Evolutionary conservation across 2,113 vertebrate genomes (phyloP).

Genomic region (Oxyruncus cristatus): DNA sequence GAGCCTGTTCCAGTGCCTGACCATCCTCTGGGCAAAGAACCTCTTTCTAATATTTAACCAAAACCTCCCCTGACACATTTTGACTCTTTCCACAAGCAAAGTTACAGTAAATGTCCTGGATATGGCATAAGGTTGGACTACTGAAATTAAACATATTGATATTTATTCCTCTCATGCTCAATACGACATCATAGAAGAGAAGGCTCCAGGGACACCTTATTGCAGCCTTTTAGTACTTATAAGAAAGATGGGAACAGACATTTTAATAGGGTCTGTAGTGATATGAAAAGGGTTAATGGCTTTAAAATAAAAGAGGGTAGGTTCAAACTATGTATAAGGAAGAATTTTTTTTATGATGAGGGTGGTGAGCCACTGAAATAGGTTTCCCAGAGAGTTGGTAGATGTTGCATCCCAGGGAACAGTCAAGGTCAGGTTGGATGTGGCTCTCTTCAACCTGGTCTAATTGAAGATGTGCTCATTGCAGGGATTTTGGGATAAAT

Average conservation of each 20-base stretch:
- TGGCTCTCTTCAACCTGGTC: background rate
- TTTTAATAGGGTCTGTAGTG: background rate
- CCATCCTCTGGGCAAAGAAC: background rate
- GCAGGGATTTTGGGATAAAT: background rate
- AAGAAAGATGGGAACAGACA: background rate
- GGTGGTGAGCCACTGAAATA: background rate
- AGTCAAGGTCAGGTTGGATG: accelerated
- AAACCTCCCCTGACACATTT: background rate
- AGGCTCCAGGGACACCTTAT: background rate
- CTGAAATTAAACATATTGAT: background rate
- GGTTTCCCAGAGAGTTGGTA: background rate
- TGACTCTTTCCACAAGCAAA: background rate
- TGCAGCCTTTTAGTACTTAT: background rate
- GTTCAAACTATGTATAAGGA: background rate
- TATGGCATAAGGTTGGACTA: background rate
- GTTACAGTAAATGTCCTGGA: background rate
- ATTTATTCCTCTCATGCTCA: background rate
- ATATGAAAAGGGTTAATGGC: accelerated
- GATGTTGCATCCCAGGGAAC: background rate
- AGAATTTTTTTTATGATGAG: background rate
- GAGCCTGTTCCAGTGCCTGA: background rate
- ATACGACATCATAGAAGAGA: background rate
- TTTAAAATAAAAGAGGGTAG: background rate
- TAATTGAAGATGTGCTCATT: background rate
- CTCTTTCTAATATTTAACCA: background rate